Base-by-base conservation (phyloP, 2,113 vertebrate genomes). In the Hylia prasina region DNA sequence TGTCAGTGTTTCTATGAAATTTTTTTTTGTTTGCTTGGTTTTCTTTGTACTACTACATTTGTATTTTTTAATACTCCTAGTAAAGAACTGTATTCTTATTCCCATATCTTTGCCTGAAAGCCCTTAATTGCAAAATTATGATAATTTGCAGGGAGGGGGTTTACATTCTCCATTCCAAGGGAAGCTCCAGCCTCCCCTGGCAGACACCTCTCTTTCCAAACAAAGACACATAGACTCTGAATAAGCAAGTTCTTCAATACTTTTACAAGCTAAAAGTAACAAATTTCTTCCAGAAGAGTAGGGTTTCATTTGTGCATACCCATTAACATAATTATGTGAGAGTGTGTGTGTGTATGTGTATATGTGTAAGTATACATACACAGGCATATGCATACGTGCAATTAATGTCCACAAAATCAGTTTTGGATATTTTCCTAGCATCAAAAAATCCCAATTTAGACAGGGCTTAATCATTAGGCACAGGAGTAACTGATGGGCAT, bases 381-480 rank as follows among this genome's bases (percentile, higher is more conserved):
- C 30, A 35, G 4, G 30, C 15, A 14, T 15, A 78, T 1, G 6
- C 22, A 42, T 31, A 22, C 0, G 2, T 30, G 40, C 23, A 79
- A 81, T 33, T 3, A 6, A 31, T 13, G 15, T 39, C 31, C 42
- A 80, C 17, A 80, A 58, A 93, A 80, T 0, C 37, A 64, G 15
- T 35, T 86, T 65, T 39, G 42, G 27, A 15, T 81, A 30, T 50
- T 87, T 91, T 61, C 35, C 19, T 48, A 33, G 15, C 33, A 13
- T 63, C 87, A 89, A 42, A 1, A 31, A 80, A 45, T n/a, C 24
- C n/a, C 13, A 68, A 5, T 23, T 58, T 21, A 40, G 13, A 50
- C 12, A 75, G 33, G 35, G 28, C 18, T 60, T 82, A 82, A 89
- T 35, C 25, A 77, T 33, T 58, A 35, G 54, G 31, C 6, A 37